These are phyloP conservation scores for Clepsis dumicolana DNA, from an alignment of 2,888 invertebrate genomes.

Conservation along the genomic window DNA sequence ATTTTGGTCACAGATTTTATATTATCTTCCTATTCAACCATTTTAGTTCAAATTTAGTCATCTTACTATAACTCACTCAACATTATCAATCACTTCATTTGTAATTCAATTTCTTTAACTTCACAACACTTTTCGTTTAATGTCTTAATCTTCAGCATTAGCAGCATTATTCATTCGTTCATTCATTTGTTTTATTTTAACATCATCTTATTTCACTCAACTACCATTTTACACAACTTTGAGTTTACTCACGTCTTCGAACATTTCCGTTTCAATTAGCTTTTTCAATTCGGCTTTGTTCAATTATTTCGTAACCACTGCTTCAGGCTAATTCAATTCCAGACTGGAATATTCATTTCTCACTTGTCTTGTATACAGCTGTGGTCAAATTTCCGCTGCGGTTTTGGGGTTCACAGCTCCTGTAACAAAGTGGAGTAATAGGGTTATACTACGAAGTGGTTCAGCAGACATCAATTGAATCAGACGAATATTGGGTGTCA, in stretches of 20 bases:
- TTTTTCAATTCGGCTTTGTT: neutral
- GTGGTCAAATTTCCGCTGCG: constrained; percentile 43
- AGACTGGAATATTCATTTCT: constrained; percentile 39
- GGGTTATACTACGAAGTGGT: constrained; percentile 31
- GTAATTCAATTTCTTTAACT: neutral
- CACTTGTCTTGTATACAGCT: constrained; percentile 34
- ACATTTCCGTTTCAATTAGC: neutral
- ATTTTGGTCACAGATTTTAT: constrained; percentile 65
- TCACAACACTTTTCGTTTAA: constrained; percentile 1
- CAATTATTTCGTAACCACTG: constrained; percentile 24
- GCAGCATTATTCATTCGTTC: neutral
- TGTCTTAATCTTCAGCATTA: neutral
- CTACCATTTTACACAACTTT: neutral
- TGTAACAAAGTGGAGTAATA: constrained; percentile 43
- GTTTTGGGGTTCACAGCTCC: constrained; percentile 29
- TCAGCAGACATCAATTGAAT: constrained; percentile 24
- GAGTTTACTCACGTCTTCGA: neutral
- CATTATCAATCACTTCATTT: constrained; percentile 19
- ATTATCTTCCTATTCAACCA: constrained; percentile 51
- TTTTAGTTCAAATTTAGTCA: constrained; percentile 43
- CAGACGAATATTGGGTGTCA: constrained; percentile 28
- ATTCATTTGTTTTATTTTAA: constrained; percentile 3
- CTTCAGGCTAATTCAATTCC: constrained; percentile 30
- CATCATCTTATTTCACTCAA: neutral
- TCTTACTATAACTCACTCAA: constrained; percentile 22